A percentile compares a stretch with the other conserved stretches of the same genome.
phyloP scores from a whole-genome alignment of 2,113 vertebrate genomes.

The Eclectus roratus region DNA sequence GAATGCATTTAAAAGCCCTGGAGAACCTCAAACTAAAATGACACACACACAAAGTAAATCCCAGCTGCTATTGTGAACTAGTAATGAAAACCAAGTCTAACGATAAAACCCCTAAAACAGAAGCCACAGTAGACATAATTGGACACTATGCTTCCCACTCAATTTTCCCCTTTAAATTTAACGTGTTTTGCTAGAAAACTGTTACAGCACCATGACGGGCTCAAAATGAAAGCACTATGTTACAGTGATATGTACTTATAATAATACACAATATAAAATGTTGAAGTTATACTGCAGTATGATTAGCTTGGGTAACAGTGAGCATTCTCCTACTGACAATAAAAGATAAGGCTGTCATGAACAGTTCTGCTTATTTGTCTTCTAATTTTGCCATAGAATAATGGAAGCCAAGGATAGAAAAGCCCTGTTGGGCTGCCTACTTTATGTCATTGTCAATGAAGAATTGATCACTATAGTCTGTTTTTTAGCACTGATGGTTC shows the following conservation, averaged over 20 bases:
- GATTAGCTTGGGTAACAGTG: constrained; percentile 63
- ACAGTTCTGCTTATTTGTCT: constrained; percentile 46
- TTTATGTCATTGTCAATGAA: not conserved
- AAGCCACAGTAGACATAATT: constrained; percentile 25
- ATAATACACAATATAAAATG: constrained; percentile 66
- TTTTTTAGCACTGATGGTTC: not conserved
- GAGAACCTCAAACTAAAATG: constrained; percentile 3
- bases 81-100: constrained; percentile 41
- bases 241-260: constrained; percentile 66
- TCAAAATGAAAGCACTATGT: constrained; percentile 75
- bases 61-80: not conserved
- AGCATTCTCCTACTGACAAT: constrained; percentile 47
- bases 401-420: constrained; percentile 10
- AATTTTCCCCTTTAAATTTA: constrained; percentile 60
- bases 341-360: constrained; percentile 49
- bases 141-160: not conserved
- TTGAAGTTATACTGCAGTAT: constrained; percentile 33
- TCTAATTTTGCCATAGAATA: constrained; percentile 44
- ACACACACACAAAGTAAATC: not conserved
- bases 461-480: not conserved
- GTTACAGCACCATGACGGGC: constrained; percentile 37
- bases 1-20: not conserved
- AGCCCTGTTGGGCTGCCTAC: not conserved
- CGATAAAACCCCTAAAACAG: constrained; percentile 1
- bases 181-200: constrained; percentile 25